Conservation (phyloP, 2,888 invertebrate genomes). For the Noctua fimbriata region DNA sequence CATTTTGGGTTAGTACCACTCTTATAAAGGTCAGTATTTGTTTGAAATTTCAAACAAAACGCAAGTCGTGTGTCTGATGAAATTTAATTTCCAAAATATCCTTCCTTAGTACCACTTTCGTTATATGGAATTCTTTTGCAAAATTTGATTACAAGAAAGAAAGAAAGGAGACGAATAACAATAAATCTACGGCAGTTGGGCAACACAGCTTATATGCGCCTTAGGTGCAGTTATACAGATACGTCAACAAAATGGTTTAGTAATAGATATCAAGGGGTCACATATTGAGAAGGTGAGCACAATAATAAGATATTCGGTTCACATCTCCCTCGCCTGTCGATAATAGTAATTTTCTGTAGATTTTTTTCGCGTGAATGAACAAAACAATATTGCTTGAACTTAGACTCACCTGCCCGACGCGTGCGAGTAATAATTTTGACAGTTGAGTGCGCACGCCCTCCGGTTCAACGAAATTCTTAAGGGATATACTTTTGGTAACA, state of each 20-base stretch:
- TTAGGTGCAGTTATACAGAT: background rate
- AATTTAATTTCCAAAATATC: background rate
- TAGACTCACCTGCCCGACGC: slow-evolving; percentile 65
- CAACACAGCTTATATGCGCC: background rate
- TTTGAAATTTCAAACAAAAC: background rate
- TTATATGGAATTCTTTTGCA: too few species aligned
- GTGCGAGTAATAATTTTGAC: slow-evolving; percentile 72
- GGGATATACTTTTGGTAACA: slow-evolving; percentile 62
- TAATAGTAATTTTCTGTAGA: slow-evolving; percentile 60
- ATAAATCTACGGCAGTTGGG: background rate
- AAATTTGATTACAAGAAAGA: background rate
- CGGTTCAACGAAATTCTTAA: slow-evolving; percentile 49
- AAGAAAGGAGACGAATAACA: background rate
- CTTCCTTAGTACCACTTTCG: background rate
- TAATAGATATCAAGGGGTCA: background rate
- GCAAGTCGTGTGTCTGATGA: background rate
- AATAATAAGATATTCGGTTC: slow-evolving; percentile 50
- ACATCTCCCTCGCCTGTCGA: slow-evolving; percentile 32
- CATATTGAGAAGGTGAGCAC: slow-evolving; percentile 14
- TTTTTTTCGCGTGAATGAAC: slow-evolving; percentile 65
- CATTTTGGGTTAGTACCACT: background rate
- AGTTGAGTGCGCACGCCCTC: slow-evolving; percentile 69
- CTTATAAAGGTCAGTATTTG: background rate
- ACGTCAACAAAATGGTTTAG: background rate
- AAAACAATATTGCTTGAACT: slow-evolving; percentile 69